phyloP scores from a whole-genome alignment of 2,888 invertebrate genomes.

The Formica aserva region DNA sequence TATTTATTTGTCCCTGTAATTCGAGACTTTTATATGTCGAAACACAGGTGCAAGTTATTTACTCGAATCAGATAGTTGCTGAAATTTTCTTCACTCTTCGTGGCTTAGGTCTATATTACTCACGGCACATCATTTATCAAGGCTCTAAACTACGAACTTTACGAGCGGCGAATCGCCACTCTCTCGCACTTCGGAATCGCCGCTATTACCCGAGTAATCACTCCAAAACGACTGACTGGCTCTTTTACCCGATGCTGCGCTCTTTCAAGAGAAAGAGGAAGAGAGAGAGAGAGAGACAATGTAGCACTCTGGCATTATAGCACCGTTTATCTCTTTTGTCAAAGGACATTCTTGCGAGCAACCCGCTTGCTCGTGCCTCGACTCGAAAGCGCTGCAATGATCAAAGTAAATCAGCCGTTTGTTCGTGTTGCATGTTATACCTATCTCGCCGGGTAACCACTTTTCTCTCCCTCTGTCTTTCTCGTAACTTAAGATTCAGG shows the following conservation, averaged over 20 bases:
- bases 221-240: slow-evolving; percentile 47
- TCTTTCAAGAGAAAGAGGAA: neutral
- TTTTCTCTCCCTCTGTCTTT: slow-evolving; percentile 20
- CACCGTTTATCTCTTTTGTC: slow-evolving; percentile 43
- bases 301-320: slow-evolving; percentile 37
- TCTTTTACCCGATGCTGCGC: slow-evolving; percentile 31
- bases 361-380: neutral
- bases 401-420: slow-evolving; percentile 47
- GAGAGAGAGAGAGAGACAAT: slow-evolving; percentile 31
- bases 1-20: slow-evolving; percentile 4
- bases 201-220: slow-evolving; percentile 47
- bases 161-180: slow-evolving; percentile 36
- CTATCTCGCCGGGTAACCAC: slow-evolving; percentile 35
- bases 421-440: slow-evolving; percentile 53
- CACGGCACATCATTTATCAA: slow-evolving; percentile 48
- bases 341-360: slow-evolving; percentile 43
- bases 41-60: slow-evolving; percentile 10
- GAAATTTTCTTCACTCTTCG: slow-evolving; percentile 38
- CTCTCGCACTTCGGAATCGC: slow-evolving; percentile 42
- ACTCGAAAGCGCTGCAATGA: slow-evolving; percentile 35
- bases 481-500: slow-evolving; percentile 21
- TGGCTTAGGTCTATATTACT: slow-evolving; percentile 40
- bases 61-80: slow-evolving; percentile 34
- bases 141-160: slow-evolving; percentile 40
- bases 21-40: neutral